phyloP scores from a whole-genome alignment of 1,140 invertebrate species.

The Bombus pyrosoma region DNA sequence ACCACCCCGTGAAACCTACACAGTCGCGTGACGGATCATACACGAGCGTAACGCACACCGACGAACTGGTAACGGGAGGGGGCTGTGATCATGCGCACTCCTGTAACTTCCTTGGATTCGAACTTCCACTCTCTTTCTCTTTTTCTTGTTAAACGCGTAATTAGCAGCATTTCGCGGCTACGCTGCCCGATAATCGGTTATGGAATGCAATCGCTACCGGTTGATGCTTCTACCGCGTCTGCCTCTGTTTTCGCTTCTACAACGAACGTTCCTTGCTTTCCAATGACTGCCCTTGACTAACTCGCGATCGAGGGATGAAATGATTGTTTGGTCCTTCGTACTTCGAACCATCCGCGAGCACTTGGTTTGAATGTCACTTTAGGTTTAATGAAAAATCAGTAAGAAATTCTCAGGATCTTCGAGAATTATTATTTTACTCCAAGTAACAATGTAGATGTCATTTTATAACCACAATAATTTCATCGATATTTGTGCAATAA shows the following conservation, averaged over 20 bases:
- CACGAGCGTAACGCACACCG: conserved; percentile 24
- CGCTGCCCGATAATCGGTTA: conserved; percentile 45
- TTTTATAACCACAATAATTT: too few relatives aligned
- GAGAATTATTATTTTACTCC: too few relatives aligned
- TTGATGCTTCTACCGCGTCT: background rate
- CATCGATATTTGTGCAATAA: too few relatives aligned
- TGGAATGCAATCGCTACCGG: conserved; percentile 29
- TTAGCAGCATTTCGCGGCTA: conserved; percentile 57
- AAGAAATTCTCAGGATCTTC: too few relatives aligned
- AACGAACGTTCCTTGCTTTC: background rate
- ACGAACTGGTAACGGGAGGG: conserved; percentile 35
- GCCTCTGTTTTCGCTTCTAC: background rate
- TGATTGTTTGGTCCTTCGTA: background rate
- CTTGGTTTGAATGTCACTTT: too few relatives aligned
- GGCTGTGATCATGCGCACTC: conserved; percentile 57
- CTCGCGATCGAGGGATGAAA: background rate
- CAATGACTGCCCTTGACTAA: background rate
- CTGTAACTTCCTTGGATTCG: conserved; percentile 37
- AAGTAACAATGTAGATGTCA: too few relatives aligned
- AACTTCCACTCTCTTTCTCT: conserved; percentile 40
- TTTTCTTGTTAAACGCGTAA: conserved; percentile 55
- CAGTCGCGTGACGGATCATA: conserved; percentile 31
- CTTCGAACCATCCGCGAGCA: too few relatives aligned
- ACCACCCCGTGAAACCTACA: conserved; percentile 62
- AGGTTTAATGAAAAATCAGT: too few relatives aligned